Evolutionary conservation across 1,140 invertebrate genomes (phyloP).

Genomic region (Oedothorax gibbosus): DNA sequence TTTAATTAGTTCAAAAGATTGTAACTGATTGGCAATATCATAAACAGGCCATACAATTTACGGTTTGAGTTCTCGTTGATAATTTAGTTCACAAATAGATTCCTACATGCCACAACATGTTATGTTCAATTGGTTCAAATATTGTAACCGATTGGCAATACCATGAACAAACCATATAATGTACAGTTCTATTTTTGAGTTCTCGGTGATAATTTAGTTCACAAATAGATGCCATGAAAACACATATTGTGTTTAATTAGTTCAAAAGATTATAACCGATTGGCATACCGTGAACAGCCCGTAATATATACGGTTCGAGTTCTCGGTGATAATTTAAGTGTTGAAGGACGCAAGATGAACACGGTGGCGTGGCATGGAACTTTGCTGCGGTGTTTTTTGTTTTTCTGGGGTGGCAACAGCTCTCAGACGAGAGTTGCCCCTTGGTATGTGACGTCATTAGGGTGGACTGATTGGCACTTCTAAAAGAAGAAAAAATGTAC

Average conservation of each 20-base stretch:
- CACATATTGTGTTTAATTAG: neutral
- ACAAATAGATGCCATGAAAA: neutral
- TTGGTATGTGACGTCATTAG: conserved; percentile 64
- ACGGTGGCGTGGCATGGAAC: conserved; percentile 54
- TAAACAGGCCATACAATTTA: no score
- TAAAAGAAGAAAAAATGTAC: conserved; percentile 14
- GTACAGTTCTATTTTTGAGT: no score
- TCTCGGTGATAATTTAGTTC: no score
- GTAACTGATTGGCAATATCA: no score
- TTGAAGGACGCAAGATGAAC: conserved; percentile 55
- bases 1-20: neutral
- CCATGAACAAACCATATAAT: no score
- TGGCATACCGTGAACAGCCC: neutral
- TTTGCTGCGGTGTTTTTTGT: conserved; percentile 17
- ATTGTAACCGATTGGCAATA: no score
- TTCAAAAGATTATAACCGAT: neutral
- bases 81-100: no score
- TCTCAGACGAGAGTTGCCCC: conserved; percentile 50
- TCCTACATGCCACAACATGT: no score
- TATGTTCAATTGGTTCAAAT: no score
- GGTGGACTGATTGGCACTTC: conserved; percentile 62
- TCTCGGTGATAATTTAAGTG: neutral
- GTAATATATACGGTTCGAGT: neutral
- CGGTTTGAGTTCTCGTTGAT: no score
- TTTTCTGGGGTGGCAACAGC: no score